These are phyloP conservation scores for Sciaenops ocellatus DNA, from an alignment of 2,797 vertebrate species.

Conservation along the genomic window DNA sequence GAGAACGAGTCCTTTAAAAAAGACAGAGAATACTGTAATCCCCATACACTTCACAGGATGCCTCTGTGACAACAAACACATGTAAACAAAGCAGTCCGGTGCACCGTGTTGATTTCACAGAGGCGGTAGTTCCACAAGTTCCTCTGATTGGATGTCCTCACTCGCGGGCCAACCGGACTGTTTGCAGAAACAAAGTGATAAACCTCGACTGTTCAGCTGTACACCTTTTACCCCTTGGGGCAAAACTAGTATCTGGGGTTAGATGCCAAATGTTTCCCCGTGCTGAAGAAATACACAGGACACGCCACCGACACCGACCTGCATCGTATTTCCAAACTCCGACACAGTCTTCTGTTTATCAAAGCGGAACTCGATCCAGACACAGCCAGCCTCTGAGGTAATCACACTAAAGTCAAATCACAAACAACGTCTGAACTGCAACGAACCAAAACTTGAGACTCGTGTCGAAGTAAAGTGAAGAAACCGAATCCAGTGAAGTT, in stretches of 20 bases:
- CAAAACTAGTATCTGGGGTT: neutral
- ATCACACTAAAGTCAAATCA: conserved; percentile 28
- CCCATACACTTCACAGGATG: conserved; percentile 30
- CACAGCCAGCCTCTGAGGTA: conserved; percentile 25
- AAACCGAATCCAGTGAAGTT: conserved; percentile 63
- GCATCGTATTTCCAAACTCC: conserved; percentile 38
- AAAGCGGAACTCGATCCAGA: conserved; percentile 15
- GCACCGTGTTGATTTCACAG: conserved; percentile 67
- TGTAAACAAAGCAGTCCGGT: conserved; percentile 69
- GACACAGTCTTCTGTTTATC: conserved; percentile 29
- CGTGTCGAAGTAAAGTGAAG: conserved; percentile 46
- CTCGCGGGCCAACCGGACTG: neutral
- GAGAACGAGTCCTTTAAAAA: conserved; percentile 23
- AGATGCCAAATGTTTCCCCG: conserved; percentile 21
- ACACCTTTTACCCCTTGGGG: neutral
- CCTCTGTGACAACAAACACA: conserved; percentile 46
- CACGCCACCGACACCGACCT: conserved; percentile 29
- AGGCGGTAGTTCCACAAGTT: conserved; percentile 55
- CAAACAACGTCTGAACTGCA: conserved; percentile 14
- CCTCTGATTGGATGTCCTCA: conserved; percentile 46
- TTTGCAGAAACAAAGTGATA: conserved; percentile 9
- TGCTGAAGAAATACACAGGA: neutral
- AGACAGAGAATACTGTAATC: conserved; percentile 51
- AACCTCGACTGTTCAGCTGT: neutral
- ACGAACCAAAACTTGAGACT: conserved; percentile 9